Evolutionary conservation across 2,888 invertebrate genomes (phyloP), one percentile per base, ranked within the genome.

Genomic region (Drosophila nr. fundita): DNA sequence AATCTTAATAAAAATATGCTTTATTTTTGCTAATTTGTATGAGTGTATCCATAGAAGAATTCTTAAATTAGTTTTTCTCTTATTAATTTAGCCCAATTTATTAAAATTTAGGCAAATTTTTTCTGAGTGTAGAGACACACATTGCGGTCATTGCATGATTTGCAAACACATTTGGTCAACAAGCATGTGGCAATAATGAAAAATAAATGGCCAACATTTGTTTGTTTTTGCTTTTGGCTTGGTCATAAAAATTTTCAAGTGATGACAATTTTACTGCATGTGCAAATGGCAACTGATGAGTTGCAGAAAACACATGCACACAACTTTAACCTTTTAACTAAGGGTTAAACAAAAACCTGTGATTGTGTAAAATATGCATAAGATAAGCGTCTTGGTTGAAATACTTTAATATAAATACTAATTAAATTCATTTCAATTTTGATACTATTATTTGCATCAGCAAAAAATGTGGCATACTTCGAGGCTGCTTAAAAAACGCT

Each of bases 131-230:
- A 1, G 45, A 15, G 15, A 18, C 27, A 58, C 18, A 49, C 55
- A 34, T 36, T 60, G 73, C 62, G 87, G 84, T 82, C 81, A 87
- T 58, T 68, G 89, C 49, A 59, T 87, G 48, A 84, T 62, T 62
- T 84, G 85, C 73, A 84, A 89, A 89, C 60, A 89, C 66, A 83
- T 24, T 75, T 76, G 61, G 54, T 36, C 42, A 55, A 60, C 62
- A 67, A 65, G 69, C 58, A 45, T 64, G 63, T 62, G 72, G 60
- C 70, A 55, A 71, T 73, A 82, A 82, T 42, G 52, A 15, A 45
- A 24, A 45, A 0, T 45, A 45, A 54, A 60, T 68, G 66, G 38
- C 54, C 60, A 53, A 36, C 29, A 42, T n/a, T 62, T 60, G 67
- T 61, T 54, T 68, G 48, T 34, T 54, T 65, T 73, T 30, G 15